phyloP scores from a whole-genome alignment of 1,140 invertebrate genomes.

The Coelopa frigida region DNA sequence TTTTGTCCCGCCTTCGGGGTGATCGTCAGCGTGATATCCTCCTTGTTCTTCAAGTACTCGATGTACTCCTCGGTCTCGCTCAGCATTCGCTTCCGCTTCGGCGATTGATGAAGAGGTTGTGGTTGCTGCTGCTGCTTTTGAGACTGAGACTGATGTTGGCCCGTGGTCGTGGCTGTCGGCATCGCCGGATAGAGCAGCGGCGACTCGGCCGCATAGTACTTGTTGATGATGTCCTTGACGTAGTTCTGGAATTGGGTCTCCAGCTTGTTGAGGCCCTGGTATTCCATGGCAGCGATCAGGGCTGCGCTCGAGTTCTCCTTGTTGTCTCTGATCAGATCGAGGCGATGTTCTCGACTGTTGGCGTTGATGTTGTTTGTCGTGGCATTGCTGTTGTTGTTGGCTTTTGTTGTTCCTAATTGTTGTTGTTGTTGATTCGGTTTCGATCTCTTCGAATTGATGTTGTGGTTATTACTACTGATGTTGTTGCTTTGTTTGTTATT shows the following conservation, averaged over 20 bases:
- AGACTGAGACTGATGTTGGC: conserved; percentile 3
- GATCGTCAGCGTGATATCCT: conserved; percentile 40
- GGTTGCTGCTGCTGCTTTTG: conserved; percentile 11
- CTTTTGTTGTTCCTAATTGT: not conserved
- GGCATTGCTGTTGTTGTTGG: conserved; percentile 1
- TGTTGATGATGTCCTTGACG: conserved; percentile 43
- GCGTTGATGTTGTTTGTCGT: conserved; percentile 2
- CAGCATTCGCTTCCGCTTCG: conserved; percentile 29
- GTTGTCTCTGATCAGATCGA: conserved; percentile 13
- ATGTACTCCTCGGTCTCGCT: conserved; percentile 43
- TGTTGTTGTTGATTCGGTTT: conserved; percentile 7
- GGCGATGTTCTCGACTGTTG: conserved; percentile 14
- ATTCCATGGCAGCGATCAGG: conserved; percentile 41
- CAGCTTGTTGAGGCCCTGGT: conserved; percentile 42
- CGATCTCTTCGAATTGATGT: conserved; percentile 11
- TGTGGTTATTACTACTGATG: conserved; percentile 16
- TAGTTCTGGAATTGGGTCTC: conserved; percentile 42
- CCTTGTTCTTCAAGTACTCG: conserved; percentile 41
- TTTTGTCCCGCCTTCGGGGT: conserved; percentile 24
- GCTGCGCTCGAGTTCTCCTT: conserved; percentile 17
- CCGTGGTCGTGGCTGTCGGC: conserved; percentile 23
- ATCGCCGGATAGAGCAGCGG: conserved; percentile 31
- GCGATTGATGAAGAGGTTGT: conserved; percentile 12
- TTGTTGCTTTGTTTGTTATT: conserved; percentile 17
- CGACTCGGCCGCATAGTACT: conserved; percentile 41